A percentile compares a stretch with the other conserved stretches of the same genome.
phyloP scores from a whole-genome alignment of 2,888 invertebrate species.

The Asteroscopus sphinx region DNA sequence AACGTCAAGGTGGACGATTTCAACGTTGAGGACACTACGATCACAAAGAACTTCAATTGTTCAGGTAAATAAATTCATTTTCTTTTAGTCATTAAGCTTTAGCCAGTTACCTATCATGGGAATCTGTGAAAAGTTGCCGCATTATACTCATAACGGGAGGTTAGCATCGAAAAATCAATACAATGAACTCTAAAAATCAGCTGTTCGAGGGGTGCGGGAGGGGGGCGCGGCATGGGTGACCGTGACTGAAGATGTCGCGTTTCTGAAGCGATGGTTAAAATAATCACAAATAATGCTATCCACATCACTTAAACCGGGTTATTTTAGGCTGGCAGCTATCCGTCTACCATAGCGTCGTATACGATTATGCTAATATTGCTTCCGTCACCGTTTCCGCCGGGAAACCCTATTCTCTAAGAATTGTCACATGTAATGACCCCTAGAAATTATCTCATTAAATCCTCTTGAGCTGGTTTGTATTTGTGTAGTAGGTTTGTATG shows the following conservation, averaged over 20 bases:
- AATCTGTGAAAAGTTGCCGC: constrained; percentile 50
- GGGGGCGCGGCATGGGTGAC: constrained; percentile 81
- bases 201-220: constrained; percentile 83
- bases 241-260: constrained; percentile 78
- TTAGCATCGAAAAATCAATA: constrained; percentile 88
- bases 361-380: constrained; percentile 22
- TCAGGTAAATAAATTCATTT: constrained; percentile 87
- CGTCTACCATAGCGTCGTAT: constrained; percentile 28
- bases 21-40: constrained; percentile 84
- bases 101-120: constrained; percentile 32
- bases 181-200: constrained; percentile 87
- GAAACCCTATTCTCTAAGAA: constrained; percentile 22
- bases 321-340: constrained; percentile 55
- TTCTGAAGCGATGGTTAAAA: constrained; percentile 73
- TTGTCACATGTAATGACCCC: constrained; percentile 63
- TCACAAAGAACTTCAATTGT: constrained; percentile 91
- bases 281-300: constrained; percentile 62
- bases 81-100: constrained; percentile 55
- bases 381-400: constrained; percentile 6
- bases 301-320: constrained; percentile 52
- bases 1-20: constrained; percentile 90
- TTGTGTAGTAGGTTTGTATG: constrained; percentile 18
- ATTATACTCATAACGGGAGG: constrained; percentile 71
- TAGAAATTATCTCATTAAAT: constrained; percentile 58
- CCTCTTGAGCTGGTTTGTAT: constrained; percentile 49